Base-by-base conservation (phyloP, 2,113 vertebrate genomes). In the Balaeniceps rex region DNA sequence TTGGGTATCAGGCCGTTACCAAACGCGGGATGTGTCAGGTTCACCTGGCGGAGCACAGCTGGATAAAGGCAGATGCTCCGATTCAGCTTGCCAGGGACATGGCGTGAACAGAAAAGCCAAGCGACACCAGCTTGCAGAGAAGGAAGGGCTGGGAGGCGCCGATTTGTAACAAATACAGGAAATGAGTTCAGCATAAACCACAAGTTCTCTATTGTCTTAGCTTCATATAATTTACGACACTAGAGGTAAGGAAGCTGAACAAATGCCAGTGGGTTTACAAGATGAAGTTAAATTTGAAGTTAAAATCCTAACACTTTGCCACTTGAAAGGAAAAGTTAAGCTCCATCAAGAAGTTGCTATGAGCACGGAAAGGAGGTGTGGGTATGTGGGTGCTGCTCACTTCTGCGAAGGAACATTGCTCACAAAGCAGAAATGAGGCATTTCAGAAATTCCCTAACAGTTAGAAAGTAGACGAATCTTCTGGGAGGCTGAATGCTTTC, bases 201-300 rank as follows among this genome's bases (percentile, higher is more conserved):
- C 95, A 96, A 96, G 87, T 96, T 96, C 96, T 96, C 88, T 49
- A 95, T 97, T 97, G 96, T 96, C 85, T 93, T 9, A 69, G 83
- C 76, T 79, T 66, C 55, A 1, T 72, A 24, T 64, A 29, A 77
- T 92, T 36, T 58, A 78, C 87, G 69, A 9, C 38, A 13, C 40
- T 6, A 49, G 77, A 87, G 80, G 70, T 94, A 84, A 91, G 83
- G 80, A 88, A 87, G n/a, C 78, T 76, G 86, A 91, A 82, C 44
- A 69, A 89, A 61, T 1, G 23, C 69, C 44, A 47, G 24, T 12
- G 58, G 34, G 12, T 72, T 87, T 87, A 74, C 57, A 54, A 65
- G 49, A 17, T 70, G 40, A 75, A 79, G 42, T 88, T 54, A 63
- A 65, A 42, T n/a, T 34, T 29, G 40, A 72, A 75, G 51, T 49